Evolutionary conservation across 2,113 vertebrate genomes (phyloP).

Genomic region (Platysteira castanea): DNA sequence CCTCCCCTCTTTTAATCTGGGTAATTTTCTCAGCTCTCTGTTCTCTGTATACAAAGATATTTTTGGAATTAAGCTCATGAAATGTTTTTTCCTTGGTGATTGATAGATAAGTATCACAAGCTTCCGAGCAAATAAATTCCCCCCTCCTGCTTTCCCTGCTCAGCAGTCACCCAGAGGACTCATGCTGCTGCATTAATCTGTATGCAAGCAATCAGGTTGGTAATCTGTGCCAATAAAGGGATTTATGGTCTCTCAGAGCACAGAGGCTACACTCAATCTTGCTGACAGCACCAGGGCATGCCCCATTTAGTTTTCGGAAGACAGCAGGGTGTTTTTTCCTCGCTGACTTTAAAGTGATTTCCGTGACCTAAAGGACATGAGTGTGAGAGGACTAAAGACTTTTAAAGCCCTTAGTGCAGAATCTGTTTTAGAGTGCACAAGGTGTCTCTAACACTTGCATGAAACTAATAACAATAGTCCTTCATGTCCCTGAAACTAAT

Average conservation of each 20-base stretch:
- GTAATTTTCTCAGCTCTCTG: not conserved
- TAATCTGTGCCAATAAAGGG: constrained; percentile 31
- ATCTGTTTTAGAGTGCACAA: not conserved
- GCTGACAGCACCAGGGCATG: constrained; percentile 5
- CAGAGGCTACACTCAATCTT: constrained; percentile 6
- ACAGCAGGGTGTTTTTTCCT: not conserved
- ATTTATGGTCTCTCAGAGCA: not conserved
- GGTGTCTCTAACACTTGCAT: not conserved
- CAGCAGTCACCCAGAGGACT: not conserved
- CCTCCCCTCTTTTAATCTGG: not conserved
- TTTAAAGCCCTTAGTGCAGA: not conserved
- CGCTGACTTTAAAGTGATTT: not conserved
- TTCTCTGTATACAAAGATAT: not conserved
- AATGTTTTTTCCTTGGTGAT: not conserved
- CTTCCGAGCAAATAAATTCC: not conserved
- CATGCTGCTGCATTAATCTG: not conserved
- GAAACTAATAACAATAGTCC: not conserved
- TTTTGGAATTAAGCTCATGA: not conserved
- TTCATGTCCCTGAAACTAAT: not conserved
- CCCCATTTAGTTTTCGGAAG: not conserved
- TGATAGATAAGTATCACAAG: constrained; percentile 2
- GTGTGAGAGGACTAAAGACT: not conserved
- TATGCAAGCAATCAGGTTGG: not conserved
- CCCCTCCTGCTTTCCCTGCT: not conserved
- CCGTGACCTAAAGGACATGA: not conserved